Base-by-base conservation (phyloP, 2,797 vertebrate species). In the Eutrigla gurnardus region DNA sequence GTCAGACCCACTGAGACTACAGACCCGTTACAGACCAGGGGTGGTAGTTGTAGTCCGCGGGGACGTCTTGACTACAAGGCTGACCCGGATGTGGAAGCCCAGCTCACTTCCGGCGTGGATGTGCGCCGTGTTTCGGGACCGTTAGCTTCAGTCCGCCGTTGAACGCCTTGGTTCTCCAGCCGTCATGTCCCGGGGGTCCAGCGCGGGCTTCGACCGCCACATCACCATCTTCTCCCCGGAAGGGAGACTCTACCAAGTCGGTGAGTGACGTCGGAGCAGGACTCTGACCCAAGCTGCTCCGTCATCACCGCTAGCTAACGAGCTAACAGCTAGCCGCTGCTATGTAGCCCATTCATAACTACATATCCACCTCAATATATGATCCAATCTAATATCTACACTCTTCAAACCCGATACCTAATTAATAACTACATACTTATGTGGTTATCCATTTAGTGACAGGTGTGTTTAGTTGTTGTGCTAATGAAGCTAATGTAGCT, bases 211-310 rank as follows among this genome's bases (percentile, higher is more conserved):
- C 88, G 97, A 97, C 90, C 96, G 97, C 3, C 97, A 98, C 77
- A 98, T 98, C 87, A 97, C 97, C 18, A 97, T 98, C 84, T 98
- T 97, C 87, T 97, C 97, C 14, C 96, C 96, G 33, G 96, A 97
- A 77, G 96, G 97, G 35, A 95, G 97, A 80, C 96, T 97, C 53
- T 98, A 98, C 90, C 97, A 98, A 98, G 97, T 98, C 81, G 96
- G 96, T 97, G 77, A 95, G 96, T 94, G 12, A 35, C 32, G 52
- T 33, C 3, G 12, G 7, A 0, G 36, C 47, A 61, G 3, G 25
- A 49, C 8, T 14, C 14, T 7, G 40, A 54, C 35, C 73, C 18
- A 93, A 76, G 43, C 6, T 80, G 82, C 82, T 68, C 83, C 59
- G 88, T 88, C 86, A 91, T 89, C 83, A 68, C 70, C 17, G 4